phyloP scores from a whole-genome alignment of 2,113 vertebrate genomes.

The Hypanus sabinus region DNA sequence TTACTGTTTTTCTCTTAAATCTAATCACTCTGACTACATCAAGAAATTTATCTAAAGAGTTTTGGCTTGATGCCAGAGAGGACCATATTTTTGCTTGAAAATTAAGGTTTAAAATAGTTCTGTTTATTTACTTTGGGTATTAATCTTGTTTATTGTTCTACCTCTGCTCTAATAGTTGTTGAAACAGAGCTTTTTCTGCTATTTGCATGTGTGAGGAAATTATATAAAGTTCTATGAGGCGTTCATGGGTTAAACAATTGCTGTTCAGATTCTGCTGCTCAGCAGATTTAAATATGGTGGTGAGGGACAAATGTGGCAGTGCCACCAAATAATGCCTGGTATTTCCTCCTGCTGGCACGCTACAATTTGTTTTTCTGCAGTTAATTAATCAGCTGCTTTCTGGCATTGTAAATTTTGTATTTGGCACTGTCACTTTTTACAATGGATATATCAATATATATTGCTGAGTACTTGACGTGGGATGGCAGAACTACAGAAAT shows the following conservation, averaged over 20 bases:
- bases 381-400: constrained; percentile 36
- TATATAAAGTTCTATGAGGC: not conserved
- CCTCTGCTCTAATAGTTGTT: not conserved
- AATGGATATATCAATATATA: constrained; percentile 15
- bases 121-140: not conserved
- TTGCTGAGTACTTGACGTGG: constrained; percentile 11
- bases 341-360: constrained; percentile 35
- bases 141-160: not conserved
- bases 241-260: not conserved
- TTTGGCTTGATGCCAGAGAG: not conserved
- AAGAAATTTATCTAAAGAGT: not conserved
- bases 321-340: constrained; percentile 34
- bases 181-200: not conserved
- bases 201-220: not conserved
- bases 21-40: not conserved
- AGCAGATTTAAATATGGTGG: constrained; percentile 22
- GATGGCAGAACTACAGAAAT: constrained; percentile 12
- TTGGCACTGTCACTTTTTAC: constrained; percentile 27
- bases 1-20: not conserved
- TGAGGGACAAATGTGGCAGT: constrained; percentile 35
- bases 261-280: not conserved
- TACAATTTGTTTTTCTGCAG: constrained; percentile 34
- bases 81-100: not conserved
- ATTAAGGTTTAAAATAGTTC: not conserved
- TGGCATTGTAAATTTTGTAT: constrained; percentile 35